Evolutionary conservation across 1,140 invertebrate genomes (phyloP).

Genomic region (Thalassaphorura encarpata): DNA sequence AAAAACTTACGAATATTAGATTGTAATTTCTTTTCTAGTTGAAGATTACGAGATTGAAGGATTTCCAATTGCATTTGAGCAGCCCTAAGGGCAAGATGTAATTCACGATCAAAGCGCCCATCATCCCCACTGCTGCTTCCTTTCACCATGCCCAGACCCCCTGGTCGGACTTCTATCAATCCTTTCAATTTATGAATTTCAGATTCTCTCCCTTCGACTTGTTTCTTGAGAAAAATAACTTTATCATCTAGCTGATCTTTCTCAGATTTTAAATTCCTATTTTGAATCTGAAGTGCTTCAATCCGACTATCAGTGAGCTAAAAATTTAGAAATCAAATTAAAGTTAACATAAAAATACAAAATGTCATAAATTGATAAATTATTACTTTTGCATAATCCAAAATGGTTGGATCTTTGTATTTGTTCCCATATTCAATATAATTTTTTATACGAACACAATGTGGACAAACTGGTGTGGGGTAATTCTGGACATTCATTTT

Average conservation of each 20-base stretch:
- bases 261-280: conserved; percentile 9
- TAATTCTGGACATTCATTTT: conserved; percentile 6
- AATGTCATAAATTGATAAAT: background rate
- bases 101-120: no score
- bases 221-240: conserved; percentile 15
- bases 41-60: conserved; percentile 24
- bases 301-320: conserved; percentile 29
- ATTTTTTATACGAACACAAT: conserved; percentile 25
- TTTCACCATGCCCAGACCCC: conserved; percentile 1
- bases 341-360: background rate
- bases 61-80: conserved; percentile 26
- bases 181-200: conserved; percentile 23
- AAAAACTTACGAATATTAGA: conserved; percentile 18
- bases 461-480: conserved; percentile 16
- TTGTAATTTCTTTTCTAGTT: conserved; percentile 26
- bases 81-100: conserved; percentile 11
- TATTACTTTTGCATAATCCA: conserved; percentile 27
- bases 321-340: conserved; percentile 1
- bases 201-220: conserved; percentile 18
- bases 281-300: conserved; percentile 26
- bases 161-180: conserved; percentile 8
- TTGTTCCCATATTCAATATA: conserved; percentile 16
- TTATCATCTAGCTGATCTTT: conserved; percentile 16
- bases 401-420: conserved; percentile 9
- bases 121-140: conserved; percentile 2